Conservation (phyloP, 2,113 vertebrate species). For the Turdus rufiventris region DNA sequence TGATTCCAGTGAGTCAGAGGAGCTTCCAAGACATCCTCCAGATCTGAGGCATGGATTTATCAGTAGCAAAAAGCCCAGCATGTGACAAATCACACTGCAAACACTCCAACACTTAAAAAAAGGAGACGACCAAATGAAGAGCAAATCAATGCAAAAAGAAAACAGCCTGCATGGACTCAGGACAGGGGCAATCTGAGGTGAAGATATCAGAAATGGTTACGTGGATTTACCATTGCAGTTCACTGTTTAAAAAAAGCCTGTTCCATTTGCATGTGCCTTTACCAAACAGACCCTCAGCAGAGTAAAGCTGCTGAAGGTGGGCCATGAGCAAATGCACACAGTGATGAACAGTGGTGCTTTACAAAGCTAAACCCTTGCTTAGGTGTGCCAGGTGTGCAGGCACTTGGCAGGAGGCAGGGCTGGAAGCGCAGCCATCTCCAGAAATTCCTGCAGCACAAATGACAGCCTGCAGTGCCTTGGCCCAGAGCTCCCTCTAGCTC, state of each 20-base stretch:
- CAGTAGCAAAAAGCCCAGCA: not conserved
- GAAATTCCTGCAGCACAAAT: not conserved
- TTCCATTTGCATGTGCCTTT: rapidly evolving
- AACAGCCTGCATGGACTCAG: not conserved
- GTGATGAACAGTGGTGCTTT: not conserved
- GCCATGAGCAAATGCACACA: not conserved
- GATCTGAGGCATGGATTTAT: not conserved
- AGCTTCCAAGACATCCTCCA: not conserved
- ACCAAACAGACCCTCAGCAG: not conserved
- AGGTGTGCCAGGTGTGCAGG: not conserved
- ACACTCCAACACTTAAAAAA: not conserved
- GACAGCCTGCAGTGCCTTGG: not conserved
- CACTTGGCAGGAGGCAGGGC: not conserved
- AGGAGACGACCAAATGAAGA: not conserved
- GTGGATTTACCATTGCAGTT: not conserved
- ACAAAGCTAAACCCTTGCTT: not conserved
- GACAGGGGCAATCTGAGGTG: not conserved
- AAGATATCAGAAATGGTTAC: not conserved
- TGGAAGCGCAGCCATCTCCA: not conserved
- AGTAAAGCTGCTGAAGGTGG: not conserved
- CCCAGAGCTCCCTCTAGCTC: slow-evolving; percentile 60
- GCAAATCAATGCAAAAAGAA: not conserved
- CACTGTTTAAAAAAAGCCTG: rapidly evolving
- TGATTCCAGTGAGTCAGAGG: not conserved
- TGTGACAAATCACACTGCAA: not conserved